phyloP scores from a whole-genome alignment of 2,797 vertebrate species.

The Scarus forsteni region DNA sequence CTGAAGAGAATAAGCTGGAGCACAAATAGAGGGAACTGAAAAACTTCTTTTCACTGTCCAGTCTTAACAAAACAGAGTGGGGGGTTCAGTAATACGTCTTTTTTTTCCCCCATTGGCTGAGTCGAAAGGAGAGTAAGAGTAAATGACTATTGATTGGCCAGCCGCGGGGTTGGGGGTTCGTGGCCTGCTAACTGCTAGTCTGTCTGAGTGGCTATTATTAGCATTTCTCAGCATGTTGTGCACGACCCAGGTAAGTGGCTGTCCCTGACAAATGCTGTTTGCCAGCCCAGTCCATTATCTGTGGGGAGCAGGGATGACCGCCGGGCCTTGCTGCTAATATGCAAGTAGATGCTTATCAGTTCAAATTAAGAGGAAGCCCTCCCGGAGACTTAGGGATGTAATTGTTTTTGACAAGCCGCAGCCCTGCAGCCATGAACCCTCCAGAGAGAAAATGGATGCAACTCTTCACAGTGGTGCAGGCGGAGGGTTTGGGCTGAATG shows the following conservation, averaged over 20 bases:
- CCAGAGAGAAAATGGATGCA: conserved; percentile 74
- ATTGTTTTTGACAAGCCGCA: conserved; percentile 86
- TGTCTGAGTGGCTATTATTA: conserved; percentile 85
- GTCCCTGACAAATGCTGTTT: conserved; percentile 82
- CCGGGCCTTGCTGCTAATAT: conserved; percentile 82
- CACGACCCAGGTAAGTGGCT: conserved; percentile 80
- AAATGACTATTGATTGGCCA: conserved; percentile 86
- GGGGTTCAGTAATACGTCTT: conserved; percentile 70
- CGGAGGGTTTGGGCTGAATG: conserved; percentile 31
- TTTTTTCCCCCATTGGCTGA: conserved; percentile 59
- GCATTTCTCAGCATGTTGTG: conserved; percentile 75
- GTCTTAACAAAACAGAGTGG: conserved; percentile 56
- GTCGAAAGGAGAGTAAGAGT: conserved; percentile 75
- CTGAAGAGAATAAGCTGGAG: conserved; percentile 3
- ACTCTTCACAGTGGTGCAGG: conserved; percentile 33
- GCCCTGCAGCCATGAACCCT: conserved; percentile 75
- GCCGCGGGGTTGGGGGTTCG: conserved; percentile 71
- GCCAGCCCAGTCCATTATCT: conserved; percentile 82
- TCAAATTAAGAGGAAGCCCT: conserved; percentile 85
- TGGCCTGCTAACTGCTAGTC: conserved; percentile 81
- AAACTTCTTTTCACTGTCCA: conserved; percentile 38
- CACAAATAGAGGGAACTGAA: conserved; percentile 25
- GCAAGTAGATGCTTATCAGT: conserved; percentile 88
- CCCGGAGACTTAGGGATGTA: conserved; percentile 76
- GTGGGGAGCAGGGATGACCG: conserved; percentile 73